A percentile compares a stretch with the other conserved stretches of the same genome.
Conservation (phyloP, 1,140 invertebrate genomes). For the Aphidius gifuensis region DNA sequence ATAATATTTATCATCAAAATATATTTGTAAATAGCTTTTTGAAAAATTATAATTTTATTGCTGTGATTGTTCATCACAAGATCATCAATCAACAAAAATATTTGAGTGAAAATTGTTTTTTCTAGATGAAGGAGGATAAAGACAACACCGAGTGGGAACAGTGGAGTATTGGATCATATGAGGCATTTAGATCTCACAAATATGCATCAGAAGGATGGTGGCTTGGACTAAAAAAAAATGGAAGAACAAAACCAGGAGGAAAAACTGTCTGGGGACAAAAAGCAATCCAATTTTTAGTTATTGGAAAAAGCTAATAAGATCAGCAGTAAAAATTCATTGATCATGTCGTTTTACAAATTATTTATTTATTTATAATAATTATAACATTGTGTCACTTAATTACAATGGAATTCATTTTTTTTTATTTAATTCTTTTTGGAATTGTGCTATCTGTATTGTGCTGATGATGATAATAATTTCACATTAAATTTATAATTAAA, state of each 20-base stretch:
- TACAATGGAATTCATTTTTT: no score
- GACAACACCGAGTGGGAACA: slow-evolving; percentile 62
- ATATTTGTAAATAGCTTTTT: background rate
- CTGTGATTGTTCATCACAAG: no score
- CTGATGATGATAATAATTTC: no score
- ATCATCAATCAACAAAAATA: no score
- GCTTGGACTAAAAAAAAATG: slow-evolving; percentile 64
- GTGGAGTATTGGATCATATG: slow-evolving; percentile 57
- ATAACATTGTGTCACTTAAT: no score
- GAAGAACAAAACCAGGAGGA: slow-evolving; percentile 59
- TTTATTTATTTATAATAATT: background rate
- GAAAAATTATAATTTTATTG: no score
- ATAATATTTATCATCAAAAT: background rate
- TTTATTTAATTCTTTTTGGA: no score
- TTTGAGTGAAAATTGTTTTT: no score
- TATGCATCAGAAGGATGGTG: slow-evolving; percentile 63
- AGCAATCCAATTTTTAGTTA: slow-evolving; percentile 58
- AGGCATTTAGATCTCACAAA: slow-evolving; percentile 60
- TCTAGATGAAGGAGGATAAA: slow-evolving; percentile 44
- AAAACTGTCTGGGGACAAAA: slow-evolving; percentile 63
- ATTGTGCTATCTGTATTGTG: no score
- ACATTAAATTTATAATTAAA: no score
- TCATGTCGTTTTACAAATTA: background rate
- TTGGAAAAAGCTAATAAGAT: slow-evolving; percentile 31
- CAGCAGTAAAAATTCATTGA: background rate